phyloP scores from a whole-genome alignment of 2,797 vertebrate species.

The Scyliorhinus canicula region DNA sequence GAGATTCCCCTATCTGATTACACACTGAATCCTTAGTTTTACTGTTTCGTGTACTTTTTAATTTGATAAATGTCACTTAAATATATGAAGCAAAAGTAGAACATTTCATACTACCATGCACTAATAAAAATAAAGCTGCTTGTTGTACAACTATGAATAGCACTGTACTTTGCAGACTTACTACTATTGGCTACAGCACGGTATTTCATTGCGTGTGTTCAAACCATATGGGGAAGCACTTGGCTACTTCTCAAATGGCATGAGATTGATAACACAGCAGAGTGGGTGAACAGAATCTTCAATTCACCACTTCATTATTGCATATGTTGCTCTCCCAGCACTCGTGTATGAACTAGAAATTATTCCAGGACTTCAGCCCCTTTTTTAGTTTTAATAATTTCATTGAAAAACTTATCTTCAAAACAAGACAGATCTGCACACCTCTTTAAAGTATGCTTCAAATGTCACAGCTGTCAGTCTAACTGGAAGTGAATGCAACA shows the following conservation, averaged over 20 bases:
- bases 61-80: background rate
- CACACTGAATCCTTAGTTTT: background rate
- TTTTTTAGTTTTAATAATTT: background rate
- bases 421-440: background rate
- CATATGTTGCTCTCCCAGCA: background rate
- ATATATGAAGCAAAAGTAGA: background rate
- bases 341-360: background rate
- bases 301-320: background rate
- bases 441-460: background rate
- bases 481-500: background rate
- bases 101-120: background rate
- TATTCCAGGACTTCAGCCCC: background rate
- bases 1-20: background rate
- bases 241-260: background rate
- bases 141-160: background rate
- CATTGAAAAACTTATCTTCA: background rate
- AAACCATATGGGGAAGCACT: background rate
- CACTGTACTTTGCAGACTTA: background rate
- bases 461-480: background rate
- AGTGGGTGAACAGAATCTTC: background rate
- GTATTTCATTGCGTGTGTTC: conserved; percentile 12
- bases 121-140: background rate
- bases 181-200: background rate
- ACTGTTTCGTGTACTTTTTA: background rate
- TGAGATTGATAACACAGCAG: background rate